A percentile compares a stretch with the other conserved stretches of the same genome.
Conservation (phyloP, 2,113 vertebrate genomes). For the Muntiacus reevesi region DNA sequence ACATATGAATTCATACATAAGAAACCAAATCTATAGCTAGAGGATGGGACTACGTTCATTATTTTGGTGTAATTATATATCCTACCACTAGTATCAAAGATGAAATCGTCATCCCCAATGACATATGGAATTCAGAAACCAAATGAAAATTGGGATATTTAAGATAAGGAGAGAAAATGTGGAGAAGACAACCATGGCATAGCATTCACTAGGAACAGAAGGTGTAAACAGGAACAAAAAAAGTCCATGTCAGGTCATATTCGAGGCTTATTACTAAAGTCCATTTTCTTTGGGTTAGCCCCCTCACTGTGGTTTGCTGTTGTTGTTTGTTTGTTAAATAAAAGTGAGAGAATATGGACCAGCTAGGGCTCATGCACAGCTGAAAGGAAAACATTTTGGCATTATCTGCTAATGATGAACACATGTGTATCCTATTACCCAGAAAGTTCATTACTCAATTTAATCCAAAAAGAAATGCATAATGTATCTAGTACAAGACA, state of each 20-base stretch:
- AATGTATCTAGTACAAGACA: neutral
- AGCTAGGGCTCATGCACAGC: neutral
- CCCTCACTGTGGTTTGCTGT: neutral
- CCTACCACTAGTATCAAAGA: neutral
- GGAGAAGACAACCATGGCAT: neutral
- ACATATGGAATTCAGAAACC: neutral
- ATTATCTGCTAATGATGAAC: neutral
- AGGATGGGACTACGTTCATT: neutral
- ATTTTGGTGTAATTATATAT: neutral
- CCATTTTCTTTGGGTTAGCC: neutral
- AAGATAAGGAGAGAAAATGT: neutral
- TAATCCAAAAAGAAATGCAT: neutral
- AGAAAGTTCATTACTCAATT: neutral
- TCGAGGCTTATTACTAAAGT: neutral
- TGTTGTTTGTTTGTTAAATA: neutral
- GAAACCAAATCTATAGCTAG: neutral
- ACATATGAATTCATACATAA: neutral
- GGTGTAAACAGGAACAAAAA: neutral
- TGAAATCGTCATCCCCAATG: neutral
- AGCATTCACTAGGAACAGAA: fast-evolving
- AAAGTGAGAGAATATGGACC: neutral
- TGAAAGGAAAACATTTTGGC: neutral
- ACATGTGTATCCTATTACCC: neutral
- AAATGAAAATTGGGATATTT: neutral
- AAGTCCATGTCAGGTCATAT: neutral